Percentiles rank a stretch among this genome's conserved stretches.
Conservation (phyloP, 1,140 invertebrate genomes). For the Platyura marginata region DNA sequence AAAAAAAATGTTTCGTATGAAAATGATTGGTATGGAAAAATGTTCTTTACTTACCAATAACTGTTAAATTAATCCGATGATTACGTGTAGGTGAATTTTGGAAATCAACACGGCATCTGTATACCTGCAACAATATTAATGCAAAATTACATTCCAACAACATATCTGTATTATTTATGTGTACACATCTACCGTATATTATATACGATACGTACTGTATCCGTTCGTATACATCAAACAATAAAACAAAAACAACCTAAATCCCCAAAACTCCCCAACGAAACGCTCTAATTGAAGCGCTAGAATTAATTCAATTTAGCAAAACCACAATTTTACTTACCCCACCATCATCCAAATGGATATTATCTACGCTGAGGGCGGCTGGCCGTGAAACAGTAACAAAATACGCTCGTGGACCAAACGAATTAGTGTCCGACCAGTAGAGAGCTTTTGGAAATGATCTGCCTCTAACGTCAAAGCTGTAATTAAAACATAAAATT, state of each 20-base stretch:
- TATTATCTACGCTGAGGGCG: conserved; percentile 57
- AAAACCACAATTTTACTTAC: conserved; percentile 28
- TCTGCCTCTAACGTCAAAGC: conserved; percentile 62
- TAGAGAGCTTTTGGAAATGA: conserved; percentile 55
- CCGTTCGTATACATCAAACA: too few species aligned
- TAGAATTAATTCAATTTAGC: too few species aligned
- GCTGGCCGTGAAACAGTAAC: conserved; percentile 53
- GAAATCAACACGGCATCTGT: conserved; percentile 78
- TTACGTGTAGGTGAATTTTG: conserved; percentile 77
- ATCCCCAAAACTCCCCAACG: too few species aligned
- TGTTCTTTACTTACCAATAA: conserved; percentile 58
- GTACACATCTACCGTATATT: too few species aligned
- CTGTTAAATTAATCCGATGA: conserved; percentile 74
- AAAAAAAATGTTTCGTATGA: too few species aligned
- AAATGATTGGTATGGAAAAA: too few species aligned
- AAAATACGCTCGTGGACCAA: conserved; percentile 64
- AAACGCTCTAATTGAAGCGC: too few species aligned
- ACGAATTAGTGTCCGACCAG: conserved; percentile 56
- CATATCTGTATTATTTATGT: not conserved
- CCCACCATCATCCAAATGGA: conserved; percentile 66
- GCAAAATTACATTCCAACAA: not conserved
- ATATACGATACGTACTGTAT: too few species aligned
- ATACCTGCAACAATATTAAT: conserved; percentile 25
- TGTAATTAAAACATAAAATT: conserved; percentile 26
- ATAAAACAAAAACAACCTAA: too few species aligned